These are phyloP conservation scores for Phyto melanocephala DNA, from an alignment of 2,888 invertebrate species.

Conservation along the genomic window DNA sequence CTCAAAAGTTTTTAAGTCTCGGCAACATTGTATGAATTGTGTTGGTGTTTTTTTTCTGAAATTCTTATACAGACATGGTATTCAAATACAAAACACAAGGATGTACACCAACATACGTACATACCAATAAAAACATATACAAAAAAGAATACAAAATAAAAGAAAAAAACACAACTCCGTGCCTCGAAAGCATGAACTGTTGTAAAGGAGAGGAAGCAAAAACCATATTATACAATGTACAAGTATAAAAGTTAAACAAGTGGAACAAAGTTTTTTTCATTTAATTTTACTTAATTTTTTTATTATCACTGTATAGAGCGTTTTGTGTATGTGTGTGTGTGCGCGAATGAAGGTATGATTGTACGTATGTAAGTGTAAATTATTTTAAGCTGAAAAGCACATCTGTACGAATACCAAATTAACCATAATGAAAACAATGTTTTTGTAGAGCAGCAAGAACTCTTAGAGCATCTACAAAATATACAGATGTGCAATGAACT, in stretches of 20 bases:
- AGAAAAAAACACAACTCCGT: not conserved
- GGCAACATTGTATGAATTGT: slow-evolving; percentile 58
- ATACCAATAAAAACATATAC: slow-evolving; percentile 19
- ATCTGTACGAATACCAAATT: slow-evolving; percentile 65
- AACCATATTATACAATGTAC: slow-evolving; percentile 11
- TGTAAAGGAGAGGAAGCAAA: not conserved
- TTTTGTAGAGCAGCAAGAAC: slow-evolving; percentile 58
- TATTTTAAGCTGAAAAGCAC: slow-evolving; percentile 62
- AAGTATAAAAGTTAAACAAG: slow-evolving; percentile 60
- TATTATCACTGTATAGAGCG: not conserved
- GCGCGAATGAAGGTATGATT: not conserved
- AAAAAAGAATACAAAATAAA: too few species aligned
- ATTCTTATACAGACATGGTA: slow-evolving; percentile 16
- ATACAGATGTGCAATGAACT: not conserved
- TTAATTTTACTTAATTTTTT: slow-evolving; percentile 27
- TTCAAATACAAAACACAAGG: slow-evolving; percentile 6
- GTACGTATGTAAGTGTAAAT: slow-evolving; percentile 19
- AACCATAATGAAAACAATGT: slow-evolving; percentile 65
- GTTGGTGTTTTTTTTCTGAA: slow-evolving; percentile 35
- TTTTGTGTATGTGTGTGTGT: not conserved
- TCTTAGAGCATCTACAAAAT: slow-evolving; percentile 11
- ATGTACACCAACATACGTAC: not conserved
- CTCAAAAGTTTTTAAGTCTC: slow-evolving; percentile 64
- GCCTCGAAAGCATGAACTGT: slow-evolving; percentile 42
- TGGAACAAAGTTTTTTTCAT: slow-evolving; percentile 54